Evolutionary conservation across 2,888 invertebrate species (phyloP), one percentile per base, ranked within the genome.

Genomic region (Drosophila prostipennis): DNA sequence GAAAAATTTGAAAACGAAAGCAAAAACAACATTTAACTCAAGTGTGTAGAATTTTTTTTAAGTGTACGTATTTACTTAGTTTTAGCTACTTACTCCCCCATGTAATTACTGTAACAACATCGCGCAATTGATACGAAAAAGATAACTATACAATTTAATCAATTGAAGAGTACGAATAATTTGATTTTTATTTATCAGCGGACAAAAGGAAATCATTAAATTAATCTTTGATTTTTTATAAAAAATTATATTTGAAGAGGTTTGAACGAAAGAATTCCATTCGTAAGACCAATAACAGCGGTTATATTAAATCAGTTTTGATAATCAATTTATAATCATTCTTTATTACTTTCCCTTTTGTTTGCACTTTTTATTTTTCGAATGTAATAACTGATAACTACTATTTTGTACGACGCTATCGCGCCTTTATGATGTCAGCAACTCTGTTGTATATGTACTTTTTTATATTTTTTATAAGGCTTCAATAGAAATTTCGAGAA

Each of bases 21-120:
- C 36, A 67, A 68, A 55, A 55, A 13, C 16, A 36, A 61, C 14
- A 55, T 56, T 55, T 63, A 67, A 78, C 74, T 80, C 56, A 79
- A 74, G 48, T 80, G 71, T 65, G 77, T 85, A 85, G 82, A 61
- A 69, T 64, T 59, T 71, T 81, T 84, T 85, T 81, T 73, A 79
- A 79, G 60, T 83, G 77, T 76, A 72, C 68, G 82, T 78, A 70
- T 63, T 54, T 71, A 69, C 63, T 40, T 70, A 81, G 81, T 76
- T 74, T 67, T 74, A 79, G 61, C 53, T 59, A 64, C 56, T 64
- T 78, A 79, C 54, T 77, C 77, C 67, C 67, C 70, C 71, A 53
- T 61, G 59, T 68, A 73, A 57, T 51, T 61, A 68, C 32, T 37
- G 40, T 51, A 72, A 58, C 49, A 72, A 76, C 71, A 74, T 76